Evolutionary conservation across 2,888 invertebrate species (phyloP).

Genomic region (Branchellion lobata): DNA sequence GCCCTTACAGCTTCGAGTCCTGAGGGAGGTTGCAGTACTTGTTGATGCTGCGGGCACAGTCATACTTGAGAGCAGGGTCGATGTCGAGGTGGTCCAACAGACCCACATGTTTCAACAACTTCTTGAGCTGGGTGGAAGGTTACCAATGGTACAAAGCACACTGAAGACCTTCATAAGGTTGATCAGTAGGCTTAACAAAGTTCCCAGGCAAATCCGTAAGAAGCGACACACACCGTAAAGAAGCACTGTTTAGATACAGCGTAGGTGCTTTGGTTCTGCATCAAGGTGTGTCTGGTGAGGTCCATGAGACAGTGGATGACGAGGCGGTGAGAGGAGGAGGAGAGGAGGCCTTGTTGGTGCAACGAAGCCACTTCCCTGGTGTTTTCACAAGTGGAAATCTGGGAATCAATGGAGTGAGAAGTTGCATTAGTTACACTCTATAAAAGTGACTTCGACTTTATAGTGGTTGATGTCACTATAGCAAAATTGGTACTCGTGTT

Average conservation of each 20-base stretch:
- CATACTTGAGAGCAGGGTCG: slow-evolving; percentile 82
- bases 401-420: no score
- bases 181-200: no score
- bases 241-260: not conserved
- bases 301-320: slow-evolving; percentile 87
- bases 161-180: not conserved
- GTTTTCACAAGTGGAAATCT: no score
- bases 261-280: not conserved
- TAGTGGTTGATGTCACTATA: no score
- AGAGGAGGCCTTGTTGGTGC: not conserved
- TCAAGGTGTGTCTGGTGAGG: slow-evolving; percentile 68
- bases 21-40: slow-evolving; percentile 64
- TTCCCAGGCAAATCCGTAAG: not conserved
- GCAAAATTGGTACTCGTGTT: no score
- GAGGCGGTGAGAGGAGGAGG: slow-evolving; percentile 70
- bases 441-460: no score
- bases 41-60: slow-evolving; percentile 82
- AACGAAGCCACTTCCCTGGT: not conserved
- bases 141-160: no score
- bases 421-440: no score
- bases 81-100: slow-evolving; percentile 93
- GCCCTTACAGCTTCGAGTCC: no score
- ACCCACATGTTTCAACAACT: slow-evolving; percentile 80
- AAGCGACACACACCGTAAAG: not conserved
- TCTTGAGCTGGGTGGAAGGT: slow-evolving; percentile 69